phyloP scores from a whole-genome alignment of 2,888 invertebrate species.

The Nephrocerus scutellatus region DNA sequence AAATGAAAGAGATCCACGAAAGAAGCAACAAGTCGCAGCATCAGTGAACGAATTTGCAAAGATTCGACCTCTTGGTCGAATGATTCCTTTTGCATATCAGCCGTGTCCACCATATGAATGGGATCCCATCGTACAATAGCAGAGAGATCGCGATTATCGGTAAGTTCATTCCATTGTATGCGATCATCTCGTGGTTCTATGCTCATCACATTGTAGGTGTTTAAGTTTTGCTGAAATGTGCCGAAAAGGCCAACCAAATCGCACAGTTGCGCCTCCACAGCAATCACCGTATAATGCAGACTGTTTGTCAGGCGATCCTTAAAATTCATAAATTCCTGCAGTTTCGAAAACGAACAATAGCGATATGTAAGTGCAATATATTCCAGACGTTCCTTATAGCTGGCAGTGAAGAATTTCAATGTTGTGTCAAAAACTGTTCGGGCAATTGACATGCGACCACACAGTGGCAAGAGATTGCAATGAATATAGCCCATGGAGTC shows the following conservation, averaged over 20 bases:
- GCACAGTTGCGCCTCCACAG: conserved; percentile 61
- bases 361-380: conserved; percentile 89
- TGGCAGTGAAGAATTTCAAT: conserved; percentile 77
- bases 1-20: conserved; percentile 43
- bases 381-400: conserved; percentile 86
- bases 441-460: conserved; percentile 65
- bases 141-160: conserved; percentile 71
- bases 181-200: conserved; percentile 56
- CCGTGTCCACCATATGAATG: conserved; percentile 39
- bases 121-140: conserved; percentile 68
- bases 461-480: conserved; percentile 65
- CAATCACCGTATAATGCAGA: conserved; percentile 63
- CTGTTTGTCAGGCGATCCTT: conserved; percentile 74
- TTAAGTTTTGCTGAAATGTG: conserved; percentile 45
- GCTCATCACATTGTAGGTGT: conserved; percentile 53
- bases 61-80: conserved; percentile 44
- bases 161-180: conserved; percentile 54
- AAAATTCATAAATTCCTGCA: conserved; percentile 83
- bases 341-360: conserved; percentile 88
- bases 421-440: conserved; percentile 66
- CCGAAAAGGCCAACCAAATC: conserved; percentile 54
- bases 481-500: conserved; percentile 85
- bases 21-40: conserved; percentile 41
- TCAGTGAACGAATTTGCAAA: conserved; percentile 38
- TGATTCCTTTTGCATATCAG: conserved; percentile 37